Percentiles rank a stretch among this genome's conserved stretches.
phyloP scores from a whole-genome alignment of 1,140 invertebrate genomes.

The Stegodyphus mimosarum region DNA sequence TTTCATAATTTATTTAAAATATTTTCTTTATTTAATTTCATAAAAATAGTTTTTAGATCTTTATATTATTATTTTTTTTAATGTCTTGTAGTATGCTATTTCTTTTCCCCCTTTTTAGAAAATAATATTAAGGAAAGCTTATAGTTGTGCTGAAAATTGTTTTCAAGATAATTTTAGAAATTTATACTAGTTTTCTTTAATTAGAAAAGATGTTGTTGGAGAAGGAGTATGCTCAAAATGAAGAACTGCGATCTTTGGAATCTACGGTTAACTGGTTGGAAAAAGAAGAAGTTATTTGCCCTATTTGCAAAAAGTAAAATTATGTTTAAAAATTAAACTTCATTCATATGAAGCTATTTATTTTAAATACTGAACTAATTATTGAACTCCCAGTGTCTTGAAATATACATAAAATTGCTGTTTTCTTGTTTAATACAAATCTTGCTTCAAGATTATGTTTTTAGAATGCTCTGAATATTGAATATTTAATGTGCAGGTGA shows the following conservation, averaged over 20 bases:
- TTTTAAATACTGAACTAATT: not conserved
- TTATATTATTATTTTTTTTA: no score
- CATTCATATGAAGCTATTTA: not conserved
- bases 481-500: not conserved
- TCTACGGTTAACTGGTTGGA: conserved; percentile 15
- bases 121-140: no score
- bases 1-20: no score
- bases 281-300: conserved; percentile 39
- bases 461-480: not conserved
- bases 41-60: no score
- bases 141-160: no score
- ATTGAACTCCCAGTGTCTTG: not conserved
- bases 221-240: not conserved
- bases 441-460: not conserved
- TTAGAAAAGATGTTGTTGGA: conserved; percentile 11
- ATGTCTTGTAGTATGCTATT: no score
- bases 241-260: not conserved
- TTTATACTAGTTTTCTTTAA: no score
- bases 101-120: no score
- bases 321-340: not conserved
- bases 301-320: conserved; percentile 30
- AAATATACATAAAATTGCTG: not conserved
- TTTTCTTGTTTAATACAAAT: not conserved
- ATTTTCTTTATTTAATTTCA: no score
- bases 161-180: no score